Conservation (phyloP, 2,888 invertebrate species). For the Acanthosoma haemorrhoidale region DNA sequence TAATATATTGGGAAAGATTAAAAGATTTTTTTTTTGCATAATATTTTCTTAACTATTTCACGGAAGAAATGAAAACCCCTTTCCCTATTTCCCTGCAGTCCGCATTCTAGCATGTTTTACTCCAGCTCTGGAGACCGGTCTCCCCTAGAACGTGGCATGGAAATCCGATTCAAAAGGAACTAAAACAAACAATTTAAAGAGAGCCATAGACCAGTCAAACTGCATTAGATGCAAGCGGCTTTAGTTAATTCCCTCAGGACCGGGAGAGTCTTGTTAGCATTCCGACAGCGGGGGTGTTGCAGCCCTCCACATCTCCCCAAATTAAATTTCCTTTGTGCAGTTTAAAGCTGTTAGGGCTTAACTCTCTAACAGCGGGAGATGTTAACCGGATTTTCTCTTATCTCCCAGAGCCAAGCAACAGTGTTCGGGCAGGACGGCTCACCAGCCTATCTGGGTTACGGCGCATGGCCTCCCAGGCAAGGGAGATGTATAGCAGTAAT, state of each 20-base stretch:
- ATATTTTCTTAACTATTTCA: too few species aligned
- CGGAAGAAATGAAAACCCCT: too few species aligned
- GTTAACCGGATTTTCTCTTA: slow-evolving; percentile 27
- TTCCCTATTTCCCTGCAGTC: too few species aligned
- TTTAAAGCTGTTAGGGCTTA: slow-evolving; percentile 32
- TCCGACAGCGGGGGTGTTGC: not conserved
- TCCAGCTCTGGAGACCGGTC: not conserved
- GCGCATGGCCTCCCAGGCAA: too few species aligned
- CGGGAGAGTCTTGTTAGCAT: slow-evolving; percentile 12
- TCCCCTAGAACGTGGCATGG: not conserved
- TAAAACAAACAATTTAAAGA: slow-evolving; percentile 14
- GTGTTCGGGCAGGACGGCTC: slow-evolving; percentile 11
- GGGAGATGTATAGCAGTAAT: too few species aligned
- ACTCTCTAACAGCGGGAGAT: slow-evolving; percentile 29
- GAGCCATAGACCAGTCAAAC: slow-evolving; percentile 10
- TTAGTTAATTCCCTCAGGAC: slow-evolving; percentile 10
- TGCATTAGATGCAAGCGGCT: not conserved
- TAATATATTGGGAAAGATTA: too few species aligned
- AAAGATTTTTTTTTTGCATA: too few species aligned
- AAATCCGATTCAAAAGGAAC: not conserved
- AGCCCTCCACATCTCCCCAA: slow-evolving; percentile 4
- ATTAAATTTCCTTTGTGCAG: slow-evolving; percentile 31
- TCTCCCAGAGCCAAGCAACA: slow-evolving; percentile 23
- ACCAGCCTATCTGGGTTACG: too few species aligned
- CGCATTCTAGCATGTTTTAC: too few species aligned